These are phyloP conservation scores for Cephalopterus ornatus DNA, from an alignment of 2,113 vertebrate species.

Conservation along the genomic window DNA sequence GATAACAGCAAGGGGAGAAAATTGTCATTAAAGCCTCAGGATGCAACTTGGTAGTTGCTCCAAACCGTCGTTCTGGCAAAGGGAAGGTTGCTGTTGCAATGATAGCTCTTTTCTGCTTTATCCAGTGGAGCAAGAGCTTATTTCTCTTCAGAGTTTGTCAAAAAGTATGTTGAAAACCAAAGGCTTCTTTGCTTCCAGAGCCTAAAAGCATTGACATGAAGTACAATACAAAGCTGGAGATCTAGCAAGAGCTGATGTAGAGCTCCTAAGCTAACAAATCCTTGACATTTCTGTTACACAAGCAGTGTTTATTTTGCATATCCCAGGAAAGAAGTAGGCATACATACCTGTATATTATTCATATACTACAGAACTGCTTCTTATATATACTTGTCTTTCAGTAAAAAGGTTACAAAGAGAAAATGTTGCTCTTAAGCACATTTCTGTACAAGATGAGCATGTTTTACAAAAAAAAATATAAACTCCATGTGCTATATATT, in stretches of 20 bases:
- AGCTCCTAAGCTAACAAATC: not conserved
- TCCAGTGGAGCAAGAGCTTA: not conserved
- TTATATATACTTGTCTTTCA: not conserved
- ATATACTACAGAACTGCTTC: not conserved
- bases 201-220: not conserved
- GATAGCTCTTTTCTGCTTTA: not conserved
- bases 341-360: not conserved
- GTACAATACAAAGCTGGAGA: not conserved
- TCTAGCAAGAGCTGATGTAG: not conserved
- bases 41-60: not conserved
- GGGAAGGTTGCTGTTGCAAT: not conserved
- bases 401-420: not conserved
- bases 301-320: not conserved
- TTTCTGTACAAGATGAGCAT: not conserved
- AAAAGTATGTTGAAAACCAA: not conserved
- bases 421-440: not conserved
- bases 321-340: not conserved
- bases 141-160: not conserved
- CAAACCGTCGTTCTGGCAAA: not conserved
- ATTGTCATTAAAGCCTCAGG: not conserved
- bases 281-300: not conserved
- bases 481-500: not conserved
- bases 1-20: not conserved
- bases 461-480: not conserved
- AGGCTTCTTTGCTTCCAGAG: not conserved